A percentile compares a stretch with the other conserved stretches of the same genome.
These are phyloP conservation scores for Taurulus bubalis DNA, from an alignment of 2,113 vertebrate species.

Conservation along the genomic window DNA sequence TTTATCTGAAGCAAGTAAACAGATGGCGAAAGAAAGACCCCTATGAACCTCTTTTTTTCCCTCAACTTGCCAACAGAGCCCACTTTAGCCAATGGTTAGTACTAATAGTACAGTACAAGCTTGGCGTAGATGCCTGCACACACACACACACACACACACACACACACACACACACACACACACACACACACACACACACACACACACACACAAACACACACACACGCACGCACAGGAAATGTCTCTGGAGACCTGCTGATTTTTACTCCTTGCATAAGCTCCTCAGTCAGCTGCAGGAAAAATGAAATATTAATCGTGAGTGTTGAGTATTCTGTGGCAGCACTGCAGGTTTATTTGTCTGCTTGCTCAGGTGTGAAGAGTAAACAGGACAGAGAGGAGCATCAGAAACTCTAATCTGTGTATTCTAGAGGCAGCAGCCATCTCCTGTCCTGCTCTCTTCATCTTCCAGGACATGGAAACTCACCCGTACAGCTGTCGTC, in stretches of 20 bases:
- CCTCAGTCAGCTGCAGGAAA: constrained; percentile 63
- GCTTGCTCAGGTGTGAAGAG: constrained; percentile 73
- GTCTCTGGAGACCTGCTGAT: constrained; percentile 60
- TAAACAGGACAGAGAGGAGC: constrained; percentile 65
- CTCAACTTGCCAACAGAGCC: constrained; percentile 50
- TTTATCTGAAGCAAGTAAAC: constrained; percentile 48
- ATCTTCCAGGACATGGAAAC: constrained; percentile 53
- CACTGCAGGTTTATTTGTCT: constrained; percentile 72
- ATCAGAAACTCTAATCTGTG: constrained; percentile 61
- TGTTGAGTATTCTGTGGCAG: constrained; percentile 60
- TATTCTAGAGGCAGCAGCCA: constrained; percentile 59
- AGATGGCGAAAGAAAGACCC: constrained; percentile 55
- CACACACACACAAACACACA: not conserved
- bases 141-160: not conserved
- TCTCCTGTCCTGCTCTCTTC: constrained; percentile 38
- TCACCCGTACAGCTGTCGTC: constrained; percentile 26
- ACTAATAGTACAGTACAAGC: constrained; percentile 38
- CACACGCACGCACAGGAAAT: not conserved
- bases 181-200: not conserved
- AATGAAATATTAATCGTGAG: constrained; percentile 79
- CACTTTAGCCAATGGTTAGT: constrained; percentile 39
- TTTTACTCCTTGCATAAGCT: constrained; percentile 68
- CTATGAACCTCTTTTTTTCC: constrained; percentile 23
- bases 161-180: not conserved
- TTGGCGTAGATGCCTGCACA: not conserved